Evolutionary conservation across 2,888 invertebrate genomes (phyloP), one percentile per base, ranked within the genome.

Genomic region (Brachynemurus nebulosus): DNA sequence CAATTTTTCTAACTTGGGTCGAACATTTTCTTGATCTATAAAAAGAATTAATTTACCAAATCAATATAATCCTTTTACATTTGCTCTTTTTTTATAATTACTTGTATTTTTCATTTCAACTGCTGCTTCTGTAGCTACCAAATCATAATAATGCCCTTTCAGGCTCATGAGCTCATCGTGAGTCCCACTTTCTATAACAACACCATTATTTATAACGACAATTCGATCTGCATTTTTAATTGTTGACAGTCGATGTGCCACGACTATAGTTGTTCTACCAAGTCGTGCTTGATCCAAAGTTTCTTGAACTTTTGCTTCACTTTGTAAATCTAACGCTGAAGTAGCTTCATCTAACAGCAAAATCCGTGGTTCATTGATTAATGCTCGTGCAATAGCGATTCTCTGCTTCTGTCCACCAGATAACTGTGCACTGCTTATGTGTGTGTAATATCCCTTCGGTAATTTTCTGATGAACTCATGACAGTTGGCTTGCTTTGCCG

Each of bases 341-440:
- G 89, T 90, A 0, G 86, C 88, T 59, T 89, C 89, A 55, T 89
- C 88, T 46, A 84, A 65, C 2, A 84, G 63, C 30, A 84, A 66
- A 51, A 89, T 79, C 53, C 72, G 76, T 0, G 89, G 89, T 54
- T 78, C 72, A 37, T 82, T 66, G 1, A 89, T 77, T 43, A 90
- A 59, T 0, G 88, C 88, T 39, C 89, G 66, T 1, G 89, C 89
- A 47, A 90, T 86, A 11, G 88, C 88, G 46, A 88, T 82, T 37
- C 86, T 71, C 56, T 88, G 88, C 55, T 86, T 86, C 61, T 88
- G 86, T 0, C 88, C 86, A 1, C 86, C 88, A 1, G 84, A 84
- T 41, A 88, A 64, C 55, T 86, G 86, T 0, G 82, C 79, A 54
- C 86, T 86, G 1, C 86, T 86, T 20, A 86, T 81, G 59, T 80